A percentile compares a stretch with the other conserved stretches of the same genome.
phyloP scores from a whole-genome alignment of 2,113 vertebrate species.

The Balaenoptera acutorostrata region DNA sequence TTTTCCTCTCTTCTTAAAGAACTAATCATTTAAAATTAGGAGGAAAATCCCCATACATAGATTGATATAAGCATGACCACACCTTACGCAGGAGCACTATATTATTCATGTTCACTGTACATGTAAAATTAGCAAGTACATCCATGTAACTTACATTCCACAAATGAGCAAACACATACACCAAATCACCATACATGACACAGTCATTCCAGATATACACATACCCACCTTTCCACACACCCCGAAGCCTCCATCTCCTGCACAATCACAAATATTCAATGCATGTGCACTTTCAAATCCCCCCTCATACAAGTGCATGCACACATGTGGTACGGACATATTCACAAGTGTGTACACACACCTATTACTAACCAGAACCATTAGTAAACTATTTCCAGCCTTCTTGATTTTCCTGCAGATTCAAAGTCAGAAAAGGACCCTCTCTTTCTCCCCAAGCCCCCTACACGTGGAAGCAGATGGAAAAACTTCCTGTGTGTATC shows the following conservation, averaged over 20 bases:
- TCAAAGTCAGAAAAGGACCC: background rate
- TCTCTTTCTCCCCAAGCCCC: too few species aligned
- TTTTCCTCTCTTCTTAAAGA: constrained; percentile 33
- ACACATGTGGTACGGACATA: background rate
- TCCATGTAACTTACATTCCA: background rate
- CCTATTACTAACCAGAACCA: background rate
- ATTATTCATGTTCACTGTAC: background rate
- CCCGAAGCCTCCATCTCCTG: background rate
- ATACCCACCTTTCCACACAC: background rate
- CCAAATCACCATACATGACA: background rate
- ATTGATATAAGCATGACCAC: background rate
- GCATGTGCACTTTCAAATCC: background rate
- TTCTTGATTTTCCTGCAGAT: background rate
- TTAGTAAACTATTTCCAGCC: background rate
- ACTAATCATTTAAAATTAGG: background rate
- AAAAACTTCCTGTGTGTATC: constrained; percentile 42
- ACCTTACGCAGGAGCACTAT: background rate
- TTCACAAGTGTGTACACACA: background rate
- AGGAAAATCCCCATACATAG: background rate
- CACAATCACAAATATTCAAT: background rate
- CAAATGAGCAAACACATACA: background rate
- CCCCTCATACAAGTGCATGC: background rate
- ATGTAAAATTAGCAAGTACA: background rate
- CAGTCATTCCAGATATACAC: background rate
- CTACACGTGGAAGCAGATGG: constrained; percentile 37